Evolutionary conservation across 1,140 invertebrate species (phyloP), one percentile per base, ranked within the genome.

Genomic region (Anthonomus grandis): DNA sequence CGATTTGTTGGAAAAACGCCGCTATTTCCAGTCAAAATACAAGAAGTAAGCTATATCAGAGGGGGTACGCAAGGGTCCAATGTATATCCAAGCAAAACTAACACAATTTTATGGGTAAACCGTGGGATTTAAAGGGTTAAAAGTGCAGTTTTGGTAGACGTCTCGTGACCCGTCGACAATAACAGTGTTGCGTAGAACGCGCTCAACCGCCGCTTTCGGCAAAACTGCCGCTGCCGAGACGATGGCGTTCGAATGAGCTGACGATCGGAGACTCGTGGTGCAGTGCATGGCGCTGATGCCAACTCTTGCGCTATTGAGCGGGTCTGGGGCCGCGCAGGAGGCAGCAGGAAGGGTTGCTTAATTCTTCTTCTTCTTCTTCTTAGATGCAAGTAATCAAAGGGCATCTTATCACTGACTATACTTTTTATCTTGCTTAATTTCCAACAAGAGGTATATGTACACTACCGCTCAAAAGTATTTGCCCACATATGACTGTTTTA

Each of bases 161-260:
- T 55, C 42, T 55, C 52, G 52, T 55, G 52, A 46, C 41, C 25
- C 52, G 50, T n/a, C n/a, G n/a, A n/a, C n/a, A n/a, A n/a, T n/a
- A n/a, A n/a, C n/a, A n/a, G n/a, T n/a, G 18, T 36, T 31, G 27
- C 19, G 19, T 46, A 38, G 9, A 37, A 55, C 21, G 46, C 52
- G 31, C 17, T 46, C 42, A 21, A 22, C 41, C 52, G 41, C 38
- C 19, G 27, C 24, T 18, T 36, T 55, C 52, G 44, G 52, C 52
- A 51, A 45, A 44, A 55, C 52, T 55, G 42, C 19, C 52, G 27
- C 52, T 55, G 42, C 19, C 52, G 27, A 37, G 9, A 25, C 10
- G 19, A 38, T 27, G 17, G 18, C 21, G 23, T 45, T 44, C 39
- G 39, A 44, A 55, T 44, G 39, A 39, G 23, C 39, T 18, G 27